These are phyloP conservation scores for Spatula versicolor DNA, from an alignment of 2,797 vertebrate species.

Conservation along the genomic window DNA sequence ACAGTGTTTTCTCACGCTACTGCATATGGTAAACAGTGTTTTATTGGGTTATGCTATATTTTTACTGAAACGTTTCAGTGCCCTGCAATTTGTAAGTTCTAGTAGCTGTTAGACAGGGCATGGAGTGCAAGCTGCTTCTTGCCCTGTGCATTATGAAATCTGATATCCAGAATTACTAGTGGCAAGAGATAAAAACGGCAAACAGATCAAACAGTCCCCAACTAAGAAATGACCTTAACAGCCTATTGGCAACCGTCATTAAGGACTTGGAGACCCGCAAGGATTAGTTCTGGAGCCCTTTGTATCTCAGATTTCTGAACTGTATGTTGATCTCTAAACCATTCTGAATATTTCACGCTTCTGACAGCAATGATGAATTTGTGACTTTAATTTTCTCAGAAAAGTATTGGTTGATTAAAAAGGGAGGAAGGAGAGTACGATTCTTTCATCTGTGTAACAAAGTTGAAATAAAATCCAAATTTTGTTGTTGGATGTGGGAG, in stretches of 20 bases:
- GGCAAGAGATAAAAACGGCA: slow-evolving; percentile 67
- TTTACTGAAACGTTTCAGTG: background rate
- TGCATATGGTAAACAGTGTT: background rate
- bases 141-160: slow-evolving; percentile 64
- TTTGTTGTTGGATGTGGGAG: background rate
- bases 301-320: slow-evolving; percentile 61
- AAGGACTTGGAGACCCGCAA: slow-evolving; percentile 46
- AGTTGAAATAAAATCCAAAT: background rate
- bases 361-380: background rate
- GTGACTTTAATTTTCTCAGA: background rate
- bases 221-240: slow-evolving; percentile 67
- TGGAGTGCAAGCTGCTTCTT: slow-evolving; percentile 3
- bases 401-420: background rate
- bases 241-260: slow-evolving; percentile 28
- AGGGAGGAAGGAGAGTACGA: accelerated
- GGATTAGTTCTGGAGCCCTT: slow-evolving; percentile 65
- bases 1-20: background rate
- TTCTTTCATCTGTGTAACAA: background rate
- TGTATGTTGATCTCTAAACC: slow-evolving; percentile 54
- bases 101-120: background rate
- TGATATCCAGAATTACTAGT: slow-evolving; percentile 47
- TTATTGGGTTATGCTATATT: background rate
- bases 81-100: background rate
- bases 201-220: slow-evolving; percentile 66
- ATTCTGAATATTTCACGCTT: slow-evolving; percentile 35